These are phyloP conservation scores for Crocuta crocuta DNA, from an alignment of 2,113 vertebrate genomes.

Conservation along the genomic window DNA sequence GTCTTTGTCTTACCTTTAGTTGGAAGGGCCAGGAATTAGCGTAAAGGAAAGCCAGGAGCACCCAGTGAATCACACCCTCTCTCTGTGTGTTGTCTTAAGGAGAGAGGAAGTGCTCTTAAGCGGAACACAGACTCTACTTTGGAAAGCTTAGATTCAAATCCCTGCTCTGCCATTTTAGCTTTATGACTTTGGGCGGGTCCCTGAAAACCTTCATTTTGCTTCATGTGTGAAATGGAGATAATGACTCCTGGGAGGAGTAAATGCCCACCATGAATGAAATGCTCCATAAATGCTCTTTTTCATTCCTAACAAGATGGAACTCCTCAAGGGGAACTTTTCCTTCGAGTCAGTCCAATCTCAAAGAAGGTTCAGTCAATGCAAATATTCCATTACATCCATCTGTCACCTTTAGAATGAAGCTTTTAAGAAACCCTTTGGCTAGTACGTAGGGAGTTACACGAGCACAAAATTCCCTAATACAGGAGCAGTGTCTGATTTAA, in stretches of 20 bases:
- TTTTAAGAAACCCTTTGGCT: slow-evolving; percentile 50
- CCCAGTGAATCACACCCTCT: not conserved
- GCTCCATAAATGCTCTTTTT: not conserved
- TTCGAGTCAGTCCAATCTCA: not conserved
- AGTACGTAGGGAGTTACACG: not conserved
- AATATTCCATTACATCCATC: slow-evolving; percentile 27
- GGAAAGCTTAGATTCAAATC: not conserved
- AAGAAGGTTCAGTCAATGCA: slow-evolving; percentile 16
- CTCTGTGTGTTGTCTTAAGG: not conserved
- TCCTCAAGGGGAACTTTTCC: not conserved
- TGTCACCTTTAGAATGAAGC: not conserved
- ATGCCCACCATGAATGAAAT: not conserved
- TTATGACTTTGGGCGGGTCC: not conserved
- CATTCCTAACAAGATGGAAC: not conserved
- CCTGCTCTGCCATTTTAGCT: not conserved
- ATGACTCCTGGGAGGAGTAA: not conserved
- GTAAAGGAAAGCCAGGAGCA: not conserved
- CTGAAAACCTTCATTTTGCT: not conserved
- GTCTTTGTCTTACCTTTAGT: not conserved
- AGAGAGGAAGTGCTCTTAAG: not conserved
- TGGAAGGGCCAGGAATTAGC: not conserved
- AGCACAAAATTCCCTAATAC: not conserved
- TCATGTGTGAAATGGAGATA: slow-evolving; percentile 18
- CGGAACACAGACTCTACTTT: not conserved
- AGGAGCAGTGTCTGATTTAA: slow-evolving; percentile 69